Evolutionary conservation across 2,797 vertebrate genomes (phyloP), one percentile per base, ranked within the genome.

Genomic region (Aphelocoma californica): DNA sequence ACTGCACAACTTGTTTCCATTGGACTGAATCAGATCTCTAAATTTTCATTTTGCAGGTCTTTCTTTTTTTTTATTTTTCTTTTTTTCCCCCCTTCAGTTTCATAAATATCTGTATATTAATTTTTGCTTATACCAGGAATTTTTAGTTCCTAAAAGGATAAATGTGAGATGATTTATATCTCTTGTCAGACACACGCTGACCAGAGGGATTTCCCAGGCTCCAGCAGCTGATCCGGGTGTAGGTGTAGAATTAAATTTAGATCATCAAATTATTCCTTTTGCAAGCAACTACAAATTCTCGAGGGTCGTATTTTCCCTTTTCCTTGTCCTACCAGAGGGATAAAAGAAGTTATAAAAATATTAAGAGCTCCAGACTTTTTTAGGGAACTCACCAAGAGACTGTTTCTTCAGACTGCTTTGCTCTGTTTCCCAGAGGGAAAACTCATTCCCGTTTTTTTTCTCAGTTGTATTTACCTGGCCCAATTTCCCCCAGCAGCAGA

Each of bases 271-370:
- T 14, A 72, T 50, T 53, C 18, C 26, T 77, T 62, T 70, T 29
- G 12, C 50, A 44, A 83, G 72, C 1, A 11, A 45, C 50, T 36
- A 38, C 16, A 81, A 84, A 58, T 84, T 62, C 31, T 7, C 24
- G 14, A 25, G 47, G 5, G 3, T 47, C 0, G 0, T 24, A 2
- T 64, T 71, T 81, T 23, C 40, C 34, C 24, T 86, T 81, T 75
- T 69, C 3, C 11, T 54, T 4, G 1, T 47, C 40, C 40, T 54
- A 54, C 24, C 24, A 78, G 48, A 5, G 11, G 42, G 17, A 67
- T 40, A 50, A 56, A n/a, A 81, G 48, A 7, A 12, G 13, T 70
- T 31, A 50, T 51, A 62, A 65, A 70, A 88, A 12, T 26, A 86
- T 12, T 16, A 48, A 54, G 50, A 66, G 14, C 16, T 79, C 13